Evolutionary conservation across 1,140 invertebrate species (phyloP).

Genomic region (Phymorhynchus buccinoides): DNA sequence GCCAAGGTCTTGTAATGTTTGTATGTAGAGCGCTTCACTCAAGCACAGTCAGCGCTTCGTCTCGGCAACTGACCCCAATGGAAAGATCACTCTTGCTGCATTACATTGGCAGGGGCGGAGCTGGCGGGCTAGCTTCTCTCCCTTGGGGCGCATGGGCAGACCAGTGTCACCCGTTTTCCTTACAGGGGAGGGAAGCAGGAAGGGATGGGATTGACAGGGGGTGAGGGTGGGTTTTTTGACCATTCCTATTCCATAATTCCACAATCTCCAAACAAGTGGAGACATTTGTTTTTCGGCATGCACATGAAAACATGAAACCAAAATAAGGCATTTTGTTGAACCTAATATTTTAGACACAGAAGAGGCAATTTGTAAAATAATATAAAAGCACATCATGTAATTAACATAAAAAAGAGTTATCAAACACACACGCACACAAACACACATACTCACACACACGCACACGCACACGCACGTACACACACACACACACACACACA

Average conservation of each 20-base stretch:
- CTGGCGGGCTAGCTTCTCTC: not conserved
- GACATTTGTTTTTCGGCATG: too few relatives aligned
- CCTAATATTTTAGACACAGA: too few relatives aligned
- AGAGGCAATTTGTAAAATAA: not conserved
- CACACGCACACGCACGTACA: not conserved
- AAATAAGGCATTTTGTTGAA: too few relatives aligned
- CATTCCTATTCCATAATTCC: too few relatives aligned
- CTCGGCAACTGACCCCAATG: not conserved
- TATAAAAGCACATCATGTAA: not conserved
- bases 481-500: not conserved
- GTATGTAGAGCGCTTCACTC: too few relatives aligned
- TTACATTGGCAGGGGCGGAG: slow-evolving; percentile 18
- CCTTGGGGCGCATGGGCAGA: not conserved
- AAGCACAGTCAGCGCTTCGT: too few relatives aligned
- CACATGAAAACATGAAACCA: too few relatives aligned
- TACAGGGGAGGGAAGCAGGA: not conserved
- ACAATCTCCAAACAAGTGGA: too few relatives aligned
- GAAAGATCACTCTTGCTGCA: slow-evolving; percentile 19
- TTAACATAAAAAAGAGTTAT: not conserved
- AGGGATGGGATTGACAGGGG: not conserved
- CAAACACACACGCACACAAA: too few relatives aligned
- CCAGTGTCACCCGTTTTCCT: not conserved
- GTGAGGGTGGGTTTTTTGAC: not conserved
- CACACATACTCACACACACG: too few relatives aligned
- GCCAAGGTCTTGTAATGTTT: too few relatives aligned